A percentile compares a stretch with the other conserved stretches of the same genome.
Evolutionary conservation across 2,888 invertebrate genomes (phyloP).

Genomic region (Dinocampus coccinellae): DNA sequence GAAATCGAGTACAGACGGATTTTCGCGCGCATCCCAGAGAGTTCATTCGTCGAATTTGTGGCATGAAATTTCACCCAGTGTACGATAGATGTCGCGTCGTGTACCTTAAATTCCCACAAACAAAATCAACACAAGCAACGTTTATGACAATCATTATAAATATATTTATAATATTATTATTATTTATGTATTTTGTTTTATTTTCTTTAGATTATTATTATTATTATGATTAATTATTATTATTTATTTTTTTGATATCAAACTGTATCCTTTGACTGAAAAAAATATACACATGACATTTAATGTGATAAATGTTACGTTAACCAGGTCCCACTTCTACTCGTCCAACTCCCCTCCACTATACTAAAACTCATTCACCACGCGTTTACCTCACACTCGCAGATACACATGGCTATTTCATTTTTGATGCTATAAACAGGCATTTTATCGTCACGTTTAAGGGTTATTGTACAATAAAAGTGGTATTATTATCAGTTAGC

Average conservation of each 20-base stretch:
- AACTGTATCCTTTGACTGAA: no score
- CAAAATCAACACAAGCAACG: neutral
- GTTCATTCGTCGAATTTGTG: conserved; percentile 13
- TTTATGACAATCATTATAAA: no score
- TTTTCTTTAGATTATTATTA: no score
- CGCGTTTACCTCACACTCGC: conserved; percentile 18
- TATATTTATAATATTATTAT: neutral
- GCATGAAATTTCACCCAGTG: conserved; percentile 45
- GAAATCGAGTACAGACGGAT: neutral
- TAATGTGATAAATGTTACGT: no score
- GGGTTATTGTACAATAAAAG: conserved; percentile 69
- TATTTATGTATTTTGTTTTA: no score
- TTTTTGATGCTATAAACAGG: conserved; percentile 66
- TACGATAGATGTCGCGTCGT: conserved; percentile 58
- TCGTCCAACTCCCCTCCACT: neutral
- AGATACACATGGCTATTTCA: conserved; percentile 61
- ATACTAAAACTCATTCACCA: neutral
- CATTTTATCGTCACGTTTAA: conserved; percentile 67
- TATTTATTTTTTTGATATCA: no score
- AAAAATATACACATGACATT: no score
- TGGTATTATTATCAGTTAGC: conserved; percentile 69
- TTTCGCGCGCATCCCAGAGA: neutral
- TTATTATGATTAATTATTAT: no score
- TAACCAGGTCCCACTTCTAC: neutral
- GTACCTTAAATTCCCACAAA: conserved; percentile 41